Evolutionary conservation across 2,888 invertebrate genomes (phyloP), one percentile per base, ranked within the genome.

Genomic region (Heterodera filipjevi): DNA sequence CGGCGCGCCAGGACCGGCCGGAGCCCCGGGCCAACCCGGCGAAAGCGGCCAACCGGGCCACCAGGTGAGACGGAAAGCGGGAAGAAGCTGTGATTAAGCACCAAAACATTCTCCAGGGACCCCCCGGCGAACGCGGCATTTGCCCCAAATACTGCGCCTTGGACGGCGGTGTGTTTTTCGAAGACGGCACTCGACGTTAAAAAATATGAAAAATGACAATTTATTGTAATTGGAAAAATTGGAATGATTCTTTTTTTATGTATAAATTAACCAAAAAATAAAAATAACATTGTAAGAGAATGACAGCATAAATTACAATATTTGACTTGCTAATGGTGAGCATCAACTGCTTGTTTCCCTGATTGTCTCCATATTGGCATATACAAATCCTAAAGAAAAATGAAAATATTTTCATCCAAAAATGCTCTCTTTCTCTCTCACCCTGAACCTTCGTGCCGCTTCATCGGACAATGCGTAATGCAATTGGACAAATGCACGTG

Each of bases 91-190:
- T 16, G 10, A 19, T 14, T 22, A 19, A 3, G 3, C 14, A 12
- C 22, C 35, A 68, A 68, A 68, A 33, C 33, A 39, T 39, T 27
- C 59, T 59, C 27, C 33, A 68, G 68, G 75, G 75, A 27, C 66
- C 66, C 6, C 75, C 75, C 46, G 75, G 83, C 68, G 86, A 86
- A 82, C 81, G 83, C 77, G 86, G 86, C 75, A 86, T 86, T 81
- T 86, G 86, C 81, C 86, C 86, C 81, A 86, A 86, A 79, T 86
- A 86, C 82, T 86, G 86, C 80, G 86, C 86, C 80, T 83, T 86
- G 82, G 86, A 86, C 80, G 86, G 86, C 71, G 86, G 86, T 81
- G 87, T 87, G 80, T 87, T 87, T 85, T 87, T 87, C 85, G 87
- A 87, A 82, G 87, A 87, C 79, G 87, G 87, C 82, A 87, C 87